Base-by-base conservation (phyloP, 2,113 vertebrate species). In the Saguinus imperator region DNA sequence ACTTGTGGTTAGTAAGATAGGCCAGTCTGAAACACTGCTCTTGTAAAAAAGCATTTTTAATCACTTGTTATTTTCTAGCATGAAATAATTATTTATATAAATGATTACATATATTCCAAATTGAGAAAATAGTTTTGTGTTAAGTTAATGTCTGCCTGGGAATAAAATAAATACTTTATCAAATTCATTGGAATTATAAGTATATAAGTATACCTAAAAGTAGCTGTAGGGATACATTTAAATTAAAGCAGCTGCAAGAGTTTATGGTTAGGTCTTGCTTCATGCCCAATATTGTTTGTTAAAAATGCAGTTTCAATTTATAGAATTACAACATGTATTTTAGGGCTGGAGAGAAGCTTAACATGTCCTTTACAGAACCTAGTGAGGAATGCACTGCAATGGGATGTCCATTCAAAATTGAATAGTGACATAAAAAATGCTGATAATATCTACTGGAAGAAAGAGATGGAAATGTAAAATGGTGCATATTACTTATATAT, bases 1-100 rank as follows among this genome's bases (percentile, higher is more conserved):
- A 90, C 37, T 64, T 87, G 43, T 92, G 66, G n/a, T 87, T 93
- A 90, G 45, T 82, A 55, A 90, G 68, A 94, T 79, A 52, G 61
- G 29, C 27, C 70, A 32, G 37, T 48, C 25, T 73, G 76, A 79
- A 86, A 77, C 40, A 86, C 17, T 43, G 7, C 64, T 89, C 45
- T 92, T 91, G 55, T 87, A 43, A 64, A 94, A 25, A 82, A 87
- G 52, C 5, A 76, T 93, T 81, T 40, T 97, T 43, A 68, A 64
- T 84, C 32, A 75, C 27, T 89, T 66, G 55, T 70, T 83, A 50
- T 93, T 95, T 87, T 52, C 52, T 27, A 88, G 32, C 7, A 72
- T 72, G 82, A 84, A 83, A 55, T 55, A 55, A 66, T 89, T 32
- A 68, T 95, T 79, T 86, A 76, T 75, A 80, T 57, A 85, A 48